Conservation (phyloP, 1,140 invertebrate species). For the Harpegnathos saltator region DNA sequence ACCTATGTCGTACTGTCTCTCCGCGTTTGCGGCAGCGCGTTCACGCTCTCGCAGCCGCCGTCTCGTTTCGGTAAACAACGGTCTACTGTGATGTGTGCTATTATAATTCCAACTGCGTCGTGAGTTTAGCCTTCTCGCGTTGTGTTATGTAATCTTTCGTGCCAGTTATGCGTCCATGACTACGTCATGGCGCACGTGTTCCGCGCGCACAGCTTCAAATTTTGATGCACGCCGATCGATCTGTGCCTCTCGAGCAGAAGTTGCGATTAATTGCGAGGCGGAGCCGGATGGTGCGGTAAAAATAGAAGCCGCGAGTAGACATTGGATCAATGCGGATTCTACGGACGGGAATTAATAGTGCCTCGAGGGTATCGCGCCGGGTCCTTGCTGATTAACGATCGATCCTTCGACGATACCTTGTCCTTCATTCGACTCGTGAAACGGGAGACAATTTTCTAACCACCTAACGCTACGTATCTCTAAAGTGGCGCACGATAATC, state of each 20-base stretch:
- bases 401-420: neutral
- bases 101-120: slow-evolving; percentile 17
- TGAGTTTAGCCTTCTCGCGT: slow-evolving; percentile 1
- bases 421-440: neutral
- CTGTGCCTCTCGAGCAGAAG: neutral
- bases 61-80: slow-evolving; percentile 29
- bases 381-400: neutral
- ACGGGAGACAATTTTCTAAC: neutral
- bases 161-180: neutral
- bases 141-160: slow-evolving; percentile 14
- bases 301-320: neutral
- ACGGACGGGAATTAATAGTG: neutral
- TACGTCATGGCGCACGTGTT: neutral
- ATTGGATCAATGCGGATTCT: neutral
- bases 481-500: neutral
- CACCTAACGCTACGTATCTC: neutral
- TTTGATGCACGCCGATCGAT: neutral
- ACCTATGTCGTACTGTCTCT: neutral
- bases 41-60: neutral
- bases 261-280: neutral
- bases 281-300: neutral
- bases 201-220: neutral
- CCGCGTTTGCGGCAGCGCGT: neutral
- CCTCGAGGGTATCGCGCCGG: no score
- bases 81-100: neutral